Evolutionary conservation across 1,140 invertebrate genomes (phyloP), one percentile per base, ranked within the genome.

Genomic region (Leptoteleia sp.): DNA sequence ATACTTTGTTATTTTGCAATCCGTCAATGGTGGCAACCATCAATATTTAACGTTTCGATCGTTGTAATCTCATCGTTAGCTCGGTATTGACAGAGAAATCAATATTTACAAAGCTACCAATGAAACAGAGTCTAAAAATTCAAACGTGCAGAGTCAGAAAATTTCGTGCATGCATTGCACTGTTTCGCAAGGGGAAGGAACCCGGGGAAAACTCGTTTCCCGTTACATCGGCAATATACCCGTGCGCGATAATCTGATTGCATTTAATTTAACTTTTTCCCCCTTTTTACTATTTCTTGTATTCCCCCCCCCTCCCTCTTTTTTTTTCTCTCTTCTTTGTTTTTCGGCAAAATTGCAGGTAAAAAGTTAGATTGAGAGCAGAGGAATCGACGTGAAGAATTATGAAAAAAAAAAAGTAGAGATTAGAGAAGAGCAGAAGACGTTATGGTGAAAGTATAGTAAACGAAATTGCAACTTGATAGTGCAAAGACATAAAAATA

Each of bases 71-170:
- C 52, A 45, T 65, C 35, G 11, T 71, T 59, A 37, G 27, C 55
- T 48, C 22, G 17, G 31, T 52, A 67, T 57, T 67, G 50, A 64
- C 43, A 76, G 37, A 64, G 55, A 62, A 64, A 70, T 70, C 73
- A 77, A 70, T 77, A 77, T 77, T 77, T 77, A 77, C 73, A 77
- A 70, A 77, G 73, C 73, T 70, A 68, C 70, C 57, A 76, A 62
- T 64, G 47, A 64, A 77, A 75, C 43, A 76, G 43, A 55, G 67
- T 70, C 33, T 55, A 67, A 71, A 57, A 79, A 61, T 70, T 76
- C 9, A 64, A 71, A 80, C 71, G 77, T 80, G 77, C 77, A 80
- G 27, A 80, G 42, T 76, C 59, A 57, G 61, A 31, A 68, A 68
- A 31, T 71, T 52, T 59, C 35, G 62, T 79, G 47, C 76, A 78